These are phyloP conservation scores for Ictidomys tridecemlineatus DNA, from an alignment of 2,113 vertebrate species.

Conservation along the genomic window DNA sequence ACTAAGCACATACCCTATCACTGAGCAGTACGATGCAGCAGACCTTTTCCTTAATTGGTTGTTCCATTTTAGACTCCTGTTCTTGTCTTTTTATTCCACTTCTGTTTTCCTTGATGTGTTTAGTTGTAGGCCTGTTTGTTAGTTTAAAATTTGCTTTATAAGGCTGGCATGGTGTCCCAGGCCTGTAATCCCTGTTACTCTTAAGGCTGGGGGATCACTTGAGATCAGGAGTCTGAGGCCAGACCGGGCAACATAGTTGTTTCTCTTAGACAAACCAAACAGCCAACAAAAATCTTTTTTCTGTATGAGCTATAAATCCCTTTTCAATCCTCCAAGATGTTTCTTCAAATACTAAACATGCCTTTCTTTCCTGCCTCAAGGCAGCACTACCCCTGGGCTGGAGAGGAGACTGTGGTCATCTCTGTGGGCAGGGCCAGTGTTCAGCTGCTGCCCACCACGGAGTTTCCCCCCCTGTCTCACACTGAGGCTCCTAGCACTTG, in stretches of 20 bases:
- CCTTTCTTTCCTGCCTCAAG: conserved; percentile 14
- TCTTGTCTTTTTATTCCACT: background rate
- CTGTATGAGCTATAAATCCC: background rate
- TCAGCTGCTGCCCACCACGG: too few species aligned
- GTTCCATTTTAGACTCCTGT: background rate
- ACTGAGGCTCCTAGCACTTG: background rate
- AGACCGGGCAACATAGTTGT: background rate
- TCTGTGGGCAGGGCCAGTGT: rapidly evolving
- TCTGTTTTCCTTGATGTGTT: background rate
- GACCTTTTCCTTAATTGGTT: background rate
- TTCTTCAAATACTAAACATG: background rate
- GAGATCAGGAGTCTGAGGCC: background rate
- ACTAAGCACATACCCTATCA: too few species aligned
- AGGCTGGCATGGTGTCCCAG: background rate
- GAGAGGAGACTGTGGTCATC: background rate
- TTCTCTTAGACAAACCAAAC: background rate
- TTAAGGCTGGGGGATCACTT: background rate
- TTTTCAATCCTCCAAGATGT: background rate
- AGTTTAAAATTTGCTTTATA: background rate
- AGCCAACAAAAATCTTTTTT: too few species aligned
- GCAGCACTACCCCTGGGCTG: background rate
- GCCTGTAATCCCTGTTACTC: too few species aligned
- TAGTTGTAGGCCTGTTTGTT: background rate
- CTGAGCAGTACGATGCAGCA: background rate
- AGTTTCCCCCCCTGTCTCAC: background rate